Percentiles rank a stretch among this genome's conserved stretches.
These are phyloP conservation scores for Lumbricus terrestris DNA, from an alignment of 2,888 invertebrate species.

Conservation along the genomic window DNA sequence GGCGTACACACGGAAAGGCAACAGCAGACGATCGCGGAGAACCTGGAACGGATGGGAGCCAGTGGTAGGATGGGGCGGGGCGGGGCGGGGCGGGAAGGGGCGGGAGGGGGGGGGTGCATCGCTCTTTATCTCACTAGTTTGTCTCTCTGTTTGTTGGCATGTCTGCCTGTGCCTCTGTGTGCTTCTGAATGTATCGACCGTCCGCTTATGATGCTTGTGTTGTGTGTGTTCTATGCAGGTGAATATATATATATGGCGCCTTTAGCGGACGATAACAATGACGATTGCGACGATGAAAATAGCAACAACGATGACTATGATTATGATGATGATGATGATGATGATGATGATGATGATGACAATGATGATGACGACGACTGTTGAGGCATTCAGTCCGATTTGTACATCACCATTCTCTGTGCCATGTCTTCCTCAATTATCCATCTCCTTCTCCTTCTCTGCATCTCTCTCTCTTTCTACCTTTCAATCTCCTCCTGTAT, in stretches of 20 bases:
- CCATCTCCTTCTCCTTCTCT: too few relatives aligned
- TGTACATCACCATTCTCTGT: too few relatives aligned
- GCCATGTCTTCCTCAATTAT: too few relatives aligned
- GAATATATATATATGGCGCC: too few relatives aligned
- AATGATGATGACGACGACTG: not conserved
- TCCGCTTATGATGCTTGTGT: not conserved
- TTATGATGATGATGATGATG: not conserved
- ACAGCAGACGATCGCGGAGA: conserved; percentile 39
- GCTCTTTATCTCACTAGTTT: not conserved
- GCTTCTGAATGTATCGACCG: not conserved
- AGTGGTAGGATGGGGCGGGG: conserved; percentile 40
- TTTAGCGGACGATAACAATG: too few relatives aligned
- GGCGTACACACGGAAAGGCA: conserved; percentile 43
- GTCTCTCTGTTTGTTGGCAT: not conserved
- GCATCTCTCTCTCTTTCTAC: too few relatives aligned
- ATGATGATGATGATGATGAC: too few relatives aligned
- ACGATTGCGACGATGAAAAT: too few relatives aligned
- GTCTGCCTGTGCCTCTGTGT: not conserved
- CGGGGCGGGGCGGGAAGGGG: conserved; percentile 51
- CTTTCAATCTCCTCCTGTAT: too few relatives aligned
- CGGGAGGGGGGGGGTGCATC: conserved; percentile 17
- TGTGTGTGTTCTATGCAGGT: not conserved
- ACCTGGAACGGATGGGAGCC: conserved; percentile 48
- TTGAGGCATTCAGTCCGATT: too few relatives aligned
- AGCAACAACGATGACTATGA: not conserved